A percentile compares a stretch with the other conserved stretches of the same genome.
Evolutionary conservation across 2,797 vertebrate genomes (phyloP).

Genomic region (Numenius phaeopus): DNA sequence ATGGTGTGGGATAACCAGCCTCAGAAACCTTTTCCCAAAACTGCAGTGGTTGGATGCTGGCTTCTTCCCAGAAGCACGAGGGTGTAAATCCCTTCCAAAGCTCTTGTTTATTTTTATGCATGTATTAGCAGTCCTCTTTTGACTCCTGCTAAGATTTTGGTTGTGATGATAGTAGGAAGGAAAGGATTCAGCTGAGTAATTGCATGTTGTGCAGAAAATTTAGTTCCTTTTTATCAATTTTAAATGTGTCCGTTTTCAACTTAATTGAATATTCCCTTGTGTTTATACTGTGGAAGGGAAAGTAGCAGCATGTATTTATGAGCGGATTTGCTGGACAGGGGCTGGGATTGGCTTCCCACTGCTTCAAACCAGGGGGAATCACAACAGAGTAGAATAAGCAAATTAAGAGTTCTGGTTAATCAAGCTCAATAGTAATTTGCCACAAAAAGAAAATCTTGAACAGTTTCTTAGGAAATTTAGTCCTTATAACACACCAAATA

Average conservation of each 20-base stretch:
- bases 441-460: not conserved
- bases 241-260: not conserved
- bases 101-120: not conserved
- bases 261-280: not conserved
- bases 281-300: not conserved
- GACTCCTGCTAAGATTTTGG: not conserved
- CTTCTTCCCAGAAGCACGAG: not conserved
- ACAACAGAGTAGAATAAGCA: not conserved
- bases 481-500: not conserved
- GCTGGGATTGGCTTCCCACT: not conserved
- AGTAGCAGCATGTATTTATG: not conserved
- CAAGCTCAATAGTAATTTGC: not conserved
- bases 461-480: not conserved
- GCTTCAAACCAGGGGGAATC: not conserved
- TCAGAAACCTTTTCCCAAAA: not conserved
- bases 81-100: not conserved
- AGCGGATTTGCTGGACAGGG: not conserved
- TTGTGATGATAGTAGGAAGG: not conserved
- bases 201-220: not conserved
- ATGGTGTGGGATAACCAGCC: not conserved
- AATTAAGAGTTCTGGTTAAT: constrained; percentile 5
- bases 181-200: not conserved
- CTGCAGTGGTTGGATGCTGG: not conserved
- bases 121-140: not conserved
- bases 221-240: not conserved